phyloP scores from a whole-genome alignment of 2,113 vertebrate species.

The Anhinga rufa region DNA sequence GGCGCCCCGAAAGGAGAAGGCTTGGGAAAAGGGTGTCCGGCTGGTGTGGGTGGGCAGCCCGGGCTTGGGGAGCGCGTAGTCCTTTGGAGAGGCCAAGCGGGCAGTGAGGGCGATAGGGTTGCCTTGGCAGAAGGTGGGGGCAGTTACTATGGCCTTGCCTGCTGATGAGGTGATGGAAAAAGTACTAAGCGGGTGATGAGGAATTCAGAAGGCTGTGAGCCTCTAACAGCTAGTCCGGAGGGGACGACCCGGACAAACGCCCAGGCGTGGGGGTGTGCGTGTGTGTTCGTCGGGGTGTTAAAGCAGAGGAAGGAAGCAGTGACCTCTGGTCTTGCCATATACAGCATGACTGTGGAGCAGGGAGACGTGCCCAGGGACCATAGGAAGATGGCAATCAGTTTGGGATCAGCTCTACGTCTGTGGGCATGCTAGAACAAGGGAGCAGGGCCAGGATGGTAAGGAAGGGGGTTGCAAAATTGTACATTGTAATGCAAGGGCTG shows the following conservation, averaged over 20 bases:
- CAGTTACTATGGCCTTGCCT: not conserved
- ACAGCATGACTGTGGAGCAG: not conserved
- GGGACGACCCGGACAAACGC: rapidly evolving
- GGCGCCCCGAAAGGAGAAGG: not conserved
- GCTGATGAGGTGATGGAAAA: not conserved
- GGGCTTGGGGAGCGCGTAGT: not conserved
- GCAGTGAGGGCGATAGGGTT: rapidly evolving
- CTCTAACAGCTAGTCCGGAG: not conserved
- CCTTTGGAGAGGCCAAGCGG: not conserved
- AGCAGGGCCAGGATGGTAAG: not conserved
- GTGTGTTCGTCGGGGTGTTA: not conserved
- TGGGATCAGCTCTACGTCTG: not conserved
- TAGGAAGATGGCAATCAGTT: not conserved
- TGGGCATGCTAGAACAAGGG: not conserved
- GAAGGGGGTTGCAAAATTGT: not conserved
- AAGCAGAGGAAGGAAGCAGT: not conserved
- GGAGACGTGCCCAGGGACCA: not conserved
- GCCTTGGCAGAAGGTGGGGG: not conserved
- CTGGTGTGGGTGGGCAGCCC: not conserved
- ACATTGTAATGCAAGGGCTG: not conserved
- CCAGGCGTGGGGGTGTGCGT: too few species aligned
- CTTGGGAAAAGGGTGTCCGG: not conserved
- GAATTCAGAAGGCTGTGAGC: not conserved
- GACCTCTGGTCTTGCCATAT: not conserved
- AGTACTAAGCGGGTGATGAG: not conserved